These are phyloP conservation scores for Ptilonorhynchus violaceus DNA, from an alignment of 2,113 vertebrate genomes.

Conservation along the genomic window DNA sequence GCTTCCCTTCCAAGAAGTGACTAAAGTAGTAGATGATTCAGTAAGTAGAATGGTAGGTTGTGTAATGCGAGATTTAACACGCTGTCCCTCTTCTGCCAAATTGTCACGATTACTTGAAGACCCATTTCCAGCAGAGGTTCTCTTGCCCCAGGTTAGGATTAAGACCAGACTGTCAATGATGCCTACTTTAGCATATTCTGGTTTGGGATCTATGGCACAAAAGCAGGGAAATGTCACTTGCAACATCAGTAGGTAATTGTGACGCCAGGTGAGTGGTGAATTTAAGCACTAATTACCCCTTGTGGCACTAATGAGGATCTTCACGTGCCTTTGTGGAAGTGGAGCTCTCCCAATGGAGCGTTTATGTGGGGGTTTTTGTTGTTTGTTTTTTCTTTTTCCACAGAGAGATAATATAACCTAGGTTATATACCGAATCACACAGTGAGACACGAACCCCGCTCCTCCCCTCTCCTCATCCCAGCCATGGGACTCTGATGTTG, in stretches of 20 bases:
- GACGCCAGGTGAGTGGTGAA: not conserved
- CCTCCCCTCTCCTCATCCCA: not conserved
- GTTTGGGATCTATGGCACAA: not conserved
- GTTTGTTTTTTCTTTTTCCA: not conserved
- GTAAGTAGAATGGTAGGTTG: not conserved
- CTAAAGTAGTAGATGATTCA: not conserved
- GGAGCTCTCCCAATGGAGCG: not conserved
- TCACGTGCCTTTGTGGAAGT: not conserved
- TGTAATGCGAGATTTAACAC: not conserved
- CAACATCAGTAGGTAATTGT: not conserved
- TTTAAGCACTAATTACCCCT: not conserved
- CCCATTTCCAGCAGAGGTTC: not conserved
- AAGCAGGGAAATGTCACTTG: not conserved
- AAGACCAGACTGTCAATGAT: not conserved
- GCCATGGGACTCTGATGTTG: fast-evolving
- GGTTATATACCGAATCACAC: fast-evolving
- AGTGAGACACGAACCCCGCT: not conserved
- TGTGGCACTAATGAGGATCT: not conserved
- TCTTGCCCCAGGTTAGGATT: not conserved
- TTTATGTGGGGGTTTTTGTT: not conserved
- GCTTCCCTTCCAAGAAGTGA: not conserved
- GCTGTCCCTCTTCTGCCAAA: not conserved
- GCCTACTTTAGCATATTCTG: not conserved
- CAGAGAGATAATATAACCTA: not conserved
- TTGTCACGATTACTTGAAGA: not conserved